Base-by-base conservation (phyloP, 2,797 vertebrate species). In the Meriones psammophilus region DNA sequence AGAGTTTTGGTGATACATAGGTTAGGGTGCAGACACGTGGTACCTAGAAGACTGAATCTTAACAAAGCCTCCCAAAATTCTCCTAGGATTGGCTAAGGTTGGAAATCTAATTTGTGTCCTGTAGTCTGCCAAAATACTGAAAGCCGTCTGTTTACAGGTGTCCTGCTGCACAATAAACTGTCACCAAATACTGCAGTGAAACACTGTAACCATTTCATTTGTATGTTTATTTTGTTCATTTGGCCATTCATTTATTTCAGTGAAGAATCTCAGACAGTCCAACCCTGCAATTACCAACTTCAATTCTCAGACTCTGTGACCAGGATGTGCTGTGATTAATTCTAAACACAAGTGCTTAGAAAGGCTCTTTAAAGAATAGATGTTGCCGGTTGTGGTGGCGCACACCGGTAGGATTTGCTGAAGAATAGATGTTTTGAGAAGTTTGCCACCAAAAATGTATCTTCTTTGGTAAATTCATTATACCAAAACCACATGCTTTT, bases 321-420 rank as follows among this genome's bases (percentile, higher is more conserved):
- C 78, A 92, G n/a, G 30, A 28, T 93, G 4, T 60, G 28, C 17
- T 77, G 30, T 26, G 68, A 93, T 77, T 42, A 64, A 0, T 80
- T 96, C 96, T 89, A 90, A 54, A 94, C 69, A 64, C 7, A 79
- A 76, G 36, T 92, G 42, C 8, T 30, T 36, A 46, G 26, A 94
- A 60, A 85, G 26, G 9, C 56, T 94, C 85, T 93, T 85, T 36
- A 83, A 91, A 95, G 22, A 68, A 66, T 20, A 2, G n/a, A 60
- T 84, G 46, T 66, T 78, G n/a, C n/a, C n/a, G n/a, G n/a, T n/a
- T n/a, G n/a, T n/a, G n/a, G n/a, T n/a, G n/a, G n/a, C n/a, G n/a
- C n/a, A n/a, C n/a, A n/a, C n/a, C n/a, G n/a, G n/a, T n/a, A n/a
- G n/a, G n/a, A n/a, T n/a, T n/a, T n/a, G n/a, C n/a, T n/a, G n/a